Conservation (phyloP, 1,140 invertebrate species). For the Drosophila trapezifrons region DNA sequence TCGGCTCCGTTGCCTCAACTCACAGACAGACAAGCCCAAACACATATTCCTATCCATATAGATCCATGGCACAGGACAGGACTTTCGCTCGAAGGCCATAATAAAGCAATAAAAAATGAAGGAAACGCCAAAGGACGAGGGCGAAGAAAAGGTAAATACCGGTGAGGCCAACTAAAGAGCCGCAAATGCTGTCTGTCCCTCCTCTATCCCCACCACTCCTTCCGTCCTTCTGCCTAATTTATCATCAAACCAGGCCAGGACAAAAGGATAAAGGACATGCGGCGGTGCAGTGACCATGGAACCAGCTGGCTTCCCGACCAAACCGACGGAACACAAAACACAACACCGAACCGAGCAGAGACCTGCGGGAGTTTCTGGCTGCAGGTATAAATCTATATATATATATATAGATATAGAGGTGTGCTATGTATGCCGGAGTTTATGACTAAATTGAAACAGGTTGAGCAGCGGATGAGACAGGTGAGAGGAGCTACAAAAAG, state of each 20-base stretch:
- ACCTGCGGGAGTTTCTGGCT: slow-evolving; percentile 37
- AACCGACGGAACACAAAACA: slow-evolving; percentile 44
- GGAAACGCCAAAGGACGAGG: slow-evolving; percentile 15
- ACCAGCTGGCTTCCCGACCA: slow-evolving; percentile 77
- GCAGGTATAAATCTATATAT: slow-evolving; percentile 30
- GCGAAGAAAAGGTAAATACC: slow-evolving; percentile 61
- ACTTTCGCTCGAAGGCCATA: slow-evolving; percentile 55
- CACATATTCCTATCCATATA: slow-evolving; percentile 8
- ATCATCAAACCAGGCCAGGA: slow-evolving; percentile 71
- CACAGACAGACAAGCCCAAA: slow-evolving; percentile 4
- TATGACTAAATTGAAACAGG: slow-evolving; percentile 80
- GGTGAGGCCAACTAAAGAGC: slow-evolving; percentile 65
- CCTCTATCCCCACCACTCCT: slow-evolving; percentile 10
- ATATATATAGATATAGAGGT: background rate
- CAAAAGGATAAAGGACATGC: slow-evolving; percentile 58
- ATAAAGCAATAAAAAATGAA: slow-evolving; percentile 75
- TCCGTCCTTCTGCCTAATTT: slow-evolving; percentile 61
- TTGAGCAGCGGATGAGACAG: slow-evolving; percentile 38
- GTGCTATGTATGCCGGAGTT: slow-evolving; percentile 23
- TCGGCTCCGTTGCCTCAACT: slow-evolving; percentile 14
- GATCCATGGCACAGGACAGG: slow-evolving; percentile 21
- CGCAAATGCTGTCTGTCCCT: slow-evolving; percentile 57
- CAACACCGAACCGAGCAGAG: slow-evolving; percentile 25
- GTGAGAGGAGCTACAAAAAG: slow-evolving; percentile 14
- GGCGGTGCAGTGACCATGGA: slow-evolving; percentile 51